Conservation (phyloP, 2,888 invertebrate species). For the Eupithecia abbreviata region DNA sequence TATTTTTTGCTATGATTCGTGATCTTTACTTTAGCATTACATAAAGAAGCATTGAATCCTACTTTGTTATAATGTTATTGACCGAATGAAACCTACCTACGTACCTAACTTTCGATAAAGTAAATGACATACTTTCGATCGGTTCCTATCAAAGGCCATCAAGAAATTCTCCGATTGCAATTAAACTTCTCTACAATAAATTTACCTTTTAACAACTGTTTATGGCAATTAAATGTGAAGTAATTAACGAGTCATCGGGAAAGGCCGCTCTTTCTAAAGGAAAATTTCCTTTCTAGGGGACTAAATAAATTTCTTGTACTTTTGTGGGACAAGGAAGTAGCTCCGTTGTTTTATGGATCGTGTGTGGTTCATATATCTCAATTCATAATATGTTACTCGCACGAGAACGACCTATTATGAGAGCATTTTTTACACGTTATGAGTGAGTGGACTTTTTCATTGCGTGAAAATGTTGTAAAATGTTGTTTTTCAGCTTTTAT, state of each 20-base stretch:
- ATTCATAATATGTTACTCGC: constrained; percentile 52
- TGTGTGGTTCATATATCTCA: constrained; percentile 31
- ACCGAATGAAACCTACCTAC: too few species aligned
- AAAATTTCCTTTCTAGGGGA: constrained; percentile 23
- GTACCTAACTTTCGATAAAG: constrained; percentile 31
- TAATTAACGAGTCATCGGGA: constrained; percentile 52
- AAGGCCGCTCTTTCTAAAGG: constrained; percentile 41
- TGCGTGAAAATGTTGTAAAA: constrained; percentile 51
- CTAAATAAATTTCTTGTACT: constrained; percentile 16
- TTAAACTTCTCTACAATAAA: constrained; percentile 75
- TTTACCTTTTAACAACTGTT: constrained; percentile 71
- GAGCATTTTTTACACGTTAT: constrained; percentile 52
- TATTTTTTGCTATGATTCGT: neutral
- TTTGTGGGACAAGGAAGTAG: constrained; percentile 24
- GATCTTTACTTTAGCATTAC: neutral
- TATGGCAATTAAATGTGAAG: constrained; percentile 68
- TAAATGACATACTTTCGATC: constrained; percentile 46
- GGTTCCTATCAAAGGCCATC: constrained; percentile 64
- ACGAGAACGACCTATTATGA: constrained; percentile 56
- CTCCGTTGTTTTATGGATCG: constrained; percentile 35
- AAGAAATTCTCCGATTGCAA: constrained; percentile 63
- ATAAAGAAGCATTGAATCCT: neutral
- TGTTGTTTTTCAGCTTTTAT: constrained; percentile 27
- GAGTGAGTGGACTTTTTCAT: constrained; percentile 53
- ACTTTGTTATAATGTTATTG: neutral